Conservation (phyloP, 2,888 invertebrate genomes). For the Amorpha juglandis region DNA sequence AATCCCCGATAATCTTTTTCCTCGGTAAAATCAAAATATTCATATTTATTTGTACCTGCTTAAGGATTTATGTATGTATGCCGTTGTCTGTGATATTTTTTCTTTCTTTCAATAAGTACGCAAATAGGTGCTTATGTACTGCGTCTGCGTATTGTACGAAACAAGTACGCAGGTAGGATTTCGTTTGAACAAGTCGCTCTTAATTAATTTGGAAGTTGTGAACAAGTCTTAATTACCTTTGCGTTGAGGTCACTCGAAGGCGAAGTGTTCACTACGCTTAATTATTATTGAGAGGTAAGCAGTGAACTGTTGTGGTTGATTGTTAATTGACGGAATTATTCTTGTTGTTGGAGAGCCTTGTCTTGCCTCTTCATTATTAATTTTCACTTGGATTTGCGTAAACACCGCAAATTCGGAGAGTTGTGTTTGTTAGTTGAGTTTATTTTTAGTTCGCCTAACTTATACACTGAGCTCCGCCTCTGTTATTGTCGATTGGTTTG, state of each 20-base stretch:
- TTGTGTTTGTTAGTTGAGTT: background rate
- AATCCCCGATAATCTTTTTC: no score
- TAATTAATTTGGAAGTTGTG: slow-evolving; percentile 44
- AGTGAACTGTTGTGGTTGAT: slow-evolving; percentile 35
- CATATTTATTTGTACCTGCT: no score
- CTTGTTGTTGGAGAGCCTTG: slow-evolving; percentile 29
- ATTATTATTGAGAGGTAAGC: slow-evolving; percentile 44
- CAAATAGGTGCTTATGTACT: background rate
- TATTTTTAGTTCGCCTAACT: background rate
- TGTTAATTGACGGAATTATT: slow-evolving; percentile 42
- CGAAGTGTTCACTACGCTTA: slow-evolving; percentile 40
- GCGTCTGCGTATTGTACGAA: background rate
- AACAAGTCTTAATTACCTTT: slow-evolving; percentile 42
- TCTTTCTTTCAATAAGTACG: no score
- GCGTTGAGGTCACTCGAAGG: slow-evolving; percentile 41
- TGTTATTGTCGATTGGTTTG: no score
- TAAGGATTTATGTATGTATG: no score
- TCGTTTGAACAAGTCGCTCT: slow-evolving; percentile 36
- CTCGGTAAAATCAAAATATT: no score
- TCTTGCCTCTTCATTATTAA: slow-evolving; percentile 33
- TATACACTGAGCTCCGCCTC: no score
- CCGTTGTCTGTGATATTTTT: no score
- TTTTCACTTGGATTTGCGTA: slow-evolving; percentile 11
- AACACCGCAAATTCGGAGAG: background rate
- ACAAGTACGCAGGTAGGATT: slow-evolving; percentile 26